Evolutionary conservation across 2,888 invertebrate genomes (phyloP).

Genomic region (Petrophora chlorosata): DNA sequence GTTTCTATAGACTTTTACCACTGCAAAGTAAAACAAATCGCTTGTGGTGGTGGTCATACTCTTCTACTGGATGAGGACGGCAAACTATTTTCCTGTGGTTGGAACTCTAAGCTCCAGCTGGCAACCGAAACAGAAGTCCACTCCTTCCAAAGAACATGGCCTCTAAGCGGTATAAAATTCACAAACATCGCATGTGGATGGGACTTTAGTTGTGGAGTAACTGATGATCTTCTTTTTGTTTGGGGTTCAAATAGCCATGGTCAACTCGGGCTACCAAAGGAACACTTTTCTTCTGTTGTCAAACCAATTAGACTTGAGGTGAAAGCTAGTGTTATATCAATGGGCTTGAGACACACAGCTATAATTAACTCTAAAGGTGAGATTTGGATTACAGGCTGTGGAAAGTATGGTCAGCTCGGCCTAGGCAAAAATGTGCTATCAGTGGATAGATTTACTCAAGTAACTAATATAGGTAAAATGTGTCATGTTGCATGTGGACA

Average conservation of each 20-base stretch:
- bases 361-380: constrained; percentile 85
- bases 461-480: constrained; percentile 82
- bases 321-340: constrained; percentile 84
- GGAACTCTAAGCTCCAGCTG: constrained; percentile 90
- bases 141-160: constrained; percentile 85
- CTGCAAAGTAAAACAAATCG: constrained; percentile 84
- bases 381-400: constrained; percentile 86
- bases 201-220: constrained; percentile 91
- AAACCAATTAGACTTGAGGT: constrained; percentile 69
- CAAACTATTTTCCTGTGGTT: constrained; percentile 89
- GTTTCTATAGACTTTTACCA: constrained; percentile 66
- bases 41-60: constrained; percentile 91
- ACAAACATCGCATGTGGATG: constrained; percentile 90
- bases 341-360: constrained; percentile 88
- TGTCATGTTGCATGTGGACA: constrained; percentile 90
- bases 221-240: constrained; percentile 87
- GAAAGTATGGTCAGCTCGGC: constrained; percentile 88
- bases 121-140: constrained; percentile 81
- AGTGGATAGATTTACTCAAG: constrained; percentile 76
- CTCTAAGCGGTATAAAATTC: constrained; percentile 81
- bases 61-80: constrained; percentile 87
- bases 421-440: constrained; percentile 67
- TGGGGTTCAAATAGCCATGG: constrained; percentile 94
- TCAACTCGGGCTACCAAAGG: constrained; percentile 87
- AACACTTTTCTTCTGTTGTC: constrained; percentile 64